Evolutionary conservation across 2,113 vertebrate genomes (phyloP), one percentile per base, ranked within the genome.

Genomic region (Galeopterus variegatus): DNA sequence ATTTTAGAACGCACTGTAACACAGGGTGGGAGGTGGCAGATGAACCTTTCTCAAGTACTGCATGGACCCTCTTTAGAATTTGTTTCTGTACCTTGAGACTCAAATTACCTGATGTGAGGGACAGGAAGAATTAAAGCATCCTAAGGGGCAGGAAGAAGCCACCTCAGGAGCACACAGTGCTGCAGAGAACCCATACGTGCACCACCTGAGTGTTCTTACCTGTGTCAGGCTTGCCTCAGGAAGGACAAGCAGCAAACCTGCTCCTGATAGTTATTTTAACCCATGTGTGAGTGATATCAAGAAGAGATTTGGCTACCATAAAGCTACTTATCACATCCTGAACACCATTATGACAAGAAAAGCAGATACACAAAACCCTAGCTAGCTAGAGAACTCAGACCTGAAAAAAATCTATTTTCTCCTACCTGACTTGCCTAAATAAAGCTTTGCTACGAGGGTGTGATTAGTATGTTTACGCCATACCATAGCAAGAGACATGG

Each of bases 321-420:
- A 52, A 76, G 73, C 18, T 18, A 52, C 26, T 50, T 26, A 33
- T 33, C 31, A 50, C 36, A 23, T 33, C 18, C 45, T 48, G 7
- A 92, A 75, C 23, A 54, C 5, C 31, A 58, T 21, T 58, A 45
- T 17, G 52, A 95, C 1, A 41, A 95, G 48, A 87, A 92, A 94
- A 76, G 48, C n/a, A 90, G n/a, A 93, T 72, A 64, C 12, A 88
- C 52, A 64, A 90, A 92, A 85, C 41, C 24, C 41, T 26, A 94
- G 79, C 33, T 62, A 48, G 76, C 8, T 56, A 85, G 75, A 85
- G 58, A 93, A 86, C 58, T 69, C 24, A 75, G 33, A 84, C 10
- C 58, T 15, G 9, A 64, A 96, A 24, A 79, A 94, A 62, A 70
- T 18, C 36, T 83, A 52, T 48, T 93, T 81, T 75, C 65, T 62